Base-by-base conservation (phyloP, 23 tunicate genomes). In the Halocynthia aurantium region DNA sequence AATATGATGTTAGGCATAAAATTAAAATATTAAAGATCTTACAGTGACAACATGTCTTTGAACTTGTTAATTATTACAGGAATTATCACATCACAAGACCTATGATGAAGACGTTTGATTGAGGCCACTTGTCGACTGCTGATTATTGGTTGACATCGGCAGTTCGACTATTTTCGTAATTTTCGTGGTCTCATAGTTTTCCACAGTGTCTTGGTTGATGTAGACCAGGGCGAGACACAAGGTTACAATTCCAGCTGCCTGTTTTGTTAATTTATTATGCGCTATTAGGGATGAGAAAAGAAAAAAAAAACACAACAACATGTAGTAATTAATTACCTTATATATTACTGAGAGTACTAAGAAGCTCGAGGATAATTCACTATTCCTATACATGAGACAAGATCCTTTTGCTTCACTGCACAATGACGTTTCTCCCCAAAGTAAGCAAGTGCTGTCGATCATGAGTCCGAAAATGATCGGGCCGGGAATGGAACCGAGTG, bases 401-500 rank as follows among this genome's bases (percentile, higher is more conserved):
- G 97, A 85, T 10, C 90, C 87, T n/a, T 22, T 56, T 6, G 74
- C 83, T 8, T 58, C 54, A 10, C 84, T 50, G 54, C 90, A 85
- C 5, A 44, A 73, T 7, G 57, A 66, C 13, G 52, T 22, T 57
- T 77, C 72, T 52, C 71, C 78, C 90, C 90, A 82, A n/a, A 92
- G 54, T 22, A 71, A 55, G 55, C 98, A 92, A 15, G 98, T 75
- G 67, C 85, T 81, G 82, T 92, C 98, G 52, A 92, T 83, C 81
- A 92, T 68, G 10, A 88, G 75, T 7, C 98, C 98, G 58, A 92
- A 92, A 22, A 92, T 73, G 80, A 92, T 83, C 56, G 98, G 98
- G 55, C 98, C 98, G 50, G 98, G 98, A 53, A 92, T 92, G 20
- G 92, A 86, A 8, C 98, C 98, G 8, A 86, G 71, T 18, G 93